Base-by-base conservation (phyloP, 2,888 invertebrate genomes). In the Campoplex nolae region DNA sequence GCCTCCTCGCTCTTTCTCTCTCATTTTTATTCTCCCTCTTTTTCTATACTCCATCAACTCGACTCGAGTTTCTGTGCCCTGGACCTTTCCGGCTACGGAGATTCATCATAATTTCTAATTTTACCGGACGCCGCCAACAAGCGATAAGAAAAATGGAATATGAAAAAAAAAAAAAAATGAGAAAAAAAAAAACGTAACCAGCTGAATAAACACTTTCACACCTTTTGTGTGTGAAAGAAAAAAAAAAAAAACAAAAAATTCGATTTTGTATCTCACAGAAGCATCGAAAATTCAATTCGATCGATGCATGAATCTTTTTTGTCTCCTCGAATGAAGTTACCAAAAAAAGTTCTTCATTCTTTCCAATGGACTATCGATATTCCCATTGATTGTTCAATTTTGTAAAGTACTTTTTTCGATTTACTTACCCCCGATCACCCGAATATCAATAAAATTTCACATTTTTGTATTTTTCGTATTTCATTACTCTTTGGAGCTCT, bases 71-170 rank as follows among this genome's bases (percentile, higher is more conserved):
- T 68, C 58, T 42, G 68, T 67, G 54, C 67, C 68, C 51, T 23
- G 11, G 58, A 56, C 68, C 67, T 68, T 45, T 68, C 58, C 58
- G 58, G 4, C 38, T 58, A n/a, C 28, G 62, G 35, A 23, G 68
- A 75, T 79, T 79, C 56, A 74, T 74, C 84, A 70, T 79, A 70
- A 79, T 68, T 76, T 65, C 73, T 71, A 73, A 48, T 62, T 70
- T 65, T 9, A 28, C 35, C 51, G 62, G 73, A 28, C 32, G 71
- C 28, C 16, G 77, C 3, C 67, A 51, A 16, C 35, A 38, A 54
- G 48, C n/a, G 75, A 58, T 56, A 45, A 74, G 38, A 82, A 35
- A 75, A 75, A 68, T 42, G 78, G 38, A 56, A 56, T 38, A 28
- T 4, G 32, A 32, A 32, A 58, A 51, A 75, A 67, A 75, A 82